These are phyloP conservation scores for Bombylius major DNA, from an alignment of 2,888 invertebrate species.

Conservation along the genomic window DNA sequence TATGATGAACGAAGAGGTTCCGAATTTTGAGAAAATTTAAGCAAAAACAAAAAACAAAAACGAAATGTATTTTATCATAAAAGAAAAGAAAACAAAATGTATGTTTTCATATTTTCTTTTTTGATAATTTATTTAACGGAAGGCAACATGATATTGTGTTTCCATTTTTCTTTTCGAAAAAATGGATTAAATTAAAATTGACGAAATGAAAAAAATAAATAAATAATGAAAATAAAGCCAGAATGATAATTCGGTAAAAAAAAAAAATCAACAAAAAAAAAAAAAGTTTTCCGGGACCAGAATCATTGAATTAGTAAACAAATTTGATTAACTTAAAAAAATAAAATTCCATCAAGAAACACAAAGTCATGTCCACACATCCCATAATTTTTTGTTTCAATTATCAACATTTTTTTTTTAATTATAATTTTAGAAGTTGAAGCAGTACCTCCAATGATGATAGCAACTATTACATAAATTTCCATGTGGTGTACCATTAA, in stretches of 20 bases:
- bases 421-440: no score
- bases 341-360: constrained; percentile 3
- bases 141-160: constrained; percentile 10
- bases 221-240: background rate
- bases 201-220: background rate
- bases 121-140: background rate
- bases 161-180: background rate
- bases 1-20: no score
- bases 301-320: no score
- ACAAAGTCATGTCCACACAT: constrained; percentile 7
- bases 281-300: background rate
- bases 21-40: no score
- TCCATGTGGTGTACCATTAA: constrained; percentile 63
- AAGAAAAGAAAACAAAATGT: background rate
- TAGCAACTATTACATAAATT: constrained; percentile 72
- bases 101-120: background rate
- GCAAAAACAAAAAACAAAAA: no score
- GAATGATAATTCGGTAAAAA: no score
- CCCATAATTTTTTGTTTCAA: background rate
- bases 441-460: constrained; percentile 66
- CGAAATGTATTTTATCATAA: background rate
- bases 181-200: background rate
- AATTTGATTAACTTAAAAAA: no score
- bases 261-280: no score
- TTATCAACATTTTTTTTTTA: no score